Evolutionary conservation across 2,888 invertebrate species (phyloP).

Genomic region (Brachylomia viminalis): DNA sequence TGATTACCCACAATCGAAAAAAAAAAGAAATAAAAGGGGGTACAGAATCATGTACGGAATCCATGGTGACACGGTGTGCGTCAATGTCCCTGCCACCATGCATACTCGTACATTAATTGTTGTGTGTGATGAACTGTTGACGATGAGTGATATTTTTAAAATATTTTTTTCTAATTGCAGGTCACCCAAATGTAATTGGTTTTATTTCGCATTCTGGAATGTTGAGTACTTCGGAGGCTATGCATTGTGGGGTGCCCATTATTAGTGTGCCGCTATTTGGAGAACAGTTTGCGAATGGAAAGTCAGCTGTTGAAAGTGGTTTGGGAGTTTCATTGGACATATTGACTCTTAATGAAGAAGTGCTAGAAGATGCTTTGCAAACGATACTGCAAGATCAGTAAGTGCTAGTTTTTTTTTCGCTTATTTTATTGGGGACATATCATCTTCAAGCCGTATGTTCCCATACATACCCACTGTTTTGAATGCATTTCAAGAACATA

Average conservation of each 20-base stretch:
- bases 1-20: no score
- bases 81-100: no score
- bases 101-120: background rate
- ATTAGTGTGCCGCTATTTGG: constrained; percentile 89
- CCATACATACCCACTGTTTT: background rate
- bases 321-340: constrained; percentile 75
- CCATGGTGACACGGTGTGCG: no score
- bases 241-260: constrained; percentile 80
- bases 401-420: constrained; percentile 15
- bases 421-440: background rate
- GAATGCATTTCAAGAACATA: constrained; percentile 4
- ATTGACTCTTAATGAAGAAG: constrained; percentile 39
- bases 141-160: background rate
- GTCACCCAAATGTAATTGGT: constrained; percentile 87
- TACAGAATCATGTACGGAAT: no score
- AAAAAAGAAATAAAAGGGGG: no score
- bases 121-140: background rate
- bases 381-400: constrained; percentile 63
- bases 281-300: constrained; percentile 88
- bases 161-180: constrained; percentile 69
- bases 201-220: constrained; percentile 89
- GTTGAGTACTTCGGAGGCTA: constrained; percentile 87
- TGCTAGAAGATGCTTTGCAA: constrained; percentile 56
- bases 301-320: constrained; percentile 82
- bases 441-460: background rate